phyloP scores from a whole-genome alignment of 2,797 vertebrate species.

The Harpagifer antarcticus region DNA sequence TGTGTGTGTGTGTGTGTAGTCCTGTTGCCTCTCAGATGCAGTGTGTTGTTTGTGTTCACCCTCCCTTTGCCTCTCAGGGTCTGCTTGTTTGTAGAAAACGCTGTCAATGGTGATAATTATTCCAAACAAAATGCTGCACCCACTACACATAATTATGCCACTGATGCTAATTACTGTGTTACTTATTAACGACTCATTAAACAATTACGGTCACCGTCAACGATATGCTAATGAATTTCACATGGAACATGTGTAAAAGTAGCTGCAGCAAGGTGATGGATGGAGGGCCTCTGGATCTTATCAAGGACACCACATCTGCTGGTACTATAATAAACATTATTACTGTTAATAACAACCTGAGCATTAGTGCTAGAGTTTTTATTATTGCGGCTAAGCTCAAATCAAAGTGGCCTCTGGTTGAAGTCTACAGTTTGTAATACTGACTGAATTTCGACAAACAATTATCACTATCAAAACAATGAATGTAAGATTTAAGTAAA shows the following conservation, averaged over 20 bases:
- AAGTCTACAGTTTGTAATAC: not conserved
- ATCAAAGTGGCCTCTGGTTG: not conserved
- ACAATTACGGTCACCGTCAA: conserved; percentile 82
- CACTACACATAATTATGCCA: conserved; percentile 86
- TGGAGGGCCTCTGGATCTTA: conserved; percentile 37
- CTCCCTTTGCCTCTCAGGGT: conserved; percentile 46
- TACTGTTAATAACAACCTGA: conserved; percentile 2
- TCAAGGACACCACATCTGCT: not conserved
- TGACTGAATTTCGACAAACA: not conserved
- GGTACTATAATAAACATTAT: conserved; percentile 1
- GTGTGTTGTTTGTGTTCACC: conserved; percentile 47
- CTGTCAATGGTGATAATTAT: conserved; percentile 74
- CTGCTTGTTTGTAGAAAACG: conserved; percentile 73
- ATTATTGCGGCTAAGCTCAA: not conserved
- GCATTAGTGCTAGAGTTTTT: not conserved
- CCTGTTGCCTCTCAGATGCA: too few relatives aligned
- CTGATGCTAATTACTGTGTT: conserved; percentile 85
- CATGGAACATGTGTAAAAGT: conserved; percentile 72
- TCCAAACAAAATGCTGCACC: conserved; percentile 78
- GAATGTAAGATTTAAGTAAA: not conserved
- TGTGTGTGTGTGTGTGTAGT: too few relatives aligned
- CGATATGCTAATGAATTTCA: conserved; percentile 84
- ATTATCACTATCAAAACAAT: not conserved
- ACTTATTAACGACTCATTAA: conserved; percentile 87
- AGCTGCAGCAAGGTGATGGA: conserved; percentile 56